A percentile compares a stretch with the other conserved stretches of the same genome.
Conservation (phyloP, 2,113 vertebrate species). For the Perognathus longimembris region DNA sequence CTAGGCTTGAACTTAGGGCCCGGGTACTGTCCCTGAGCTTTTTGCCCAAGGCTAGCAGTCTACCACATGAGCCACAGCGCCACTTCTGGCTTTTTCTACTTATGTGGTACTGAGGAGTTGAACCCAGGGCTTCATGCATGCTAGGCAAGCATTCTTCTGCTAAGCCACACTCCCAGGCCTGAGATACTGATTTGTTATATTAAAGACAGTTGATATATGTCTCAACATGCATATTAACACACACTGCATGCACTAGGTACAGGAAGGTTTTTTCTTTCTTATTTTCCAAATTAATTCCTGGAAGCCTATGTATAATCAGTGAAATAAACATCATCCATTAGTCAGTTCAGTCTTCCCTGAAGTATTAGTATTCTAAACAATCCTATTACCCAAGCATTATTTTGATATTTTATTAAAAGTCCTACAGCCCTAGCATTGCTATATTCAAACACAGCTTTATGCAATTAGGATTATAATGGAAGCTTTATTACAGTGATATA, state of each 20-base stretch:
- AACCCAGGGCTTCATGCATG: too few relatives aligned
- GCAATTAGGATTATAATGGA: conserved; percentile 78
- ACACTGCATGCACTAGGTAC: background rate
- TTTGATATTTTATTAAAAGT: conserved; percentile 82
- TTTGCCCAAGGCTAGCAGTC: too few relatives aligned
- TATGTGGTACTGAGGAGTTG: too few relatives aligned
- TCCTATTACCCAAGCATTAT: conserved; percentile 76
- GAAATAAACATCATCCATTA: conserved; percentile 70
- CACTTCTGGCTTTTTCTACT: too few relatives aligned
- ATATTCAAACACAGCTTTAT: conserved; percentile 62
- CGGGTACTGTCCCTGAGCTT: too few relatives aligned
- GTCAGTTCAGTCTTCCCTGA: conserved; percentile 71
- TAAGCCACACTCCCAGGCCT: too few relatives aligned
- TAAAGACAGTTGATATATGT: background rate
- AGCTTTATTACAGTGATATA: conserved; percentile 79
- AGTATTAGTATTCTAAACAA: conserved; percentile 74
- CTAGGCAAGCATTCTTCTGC: too few relatives aligned
- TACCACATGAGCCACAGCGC: too few relatives aligned
- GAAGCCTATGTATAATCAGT: conserved; percentile 45
- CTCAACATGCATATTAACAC: conserved; percentile 29
- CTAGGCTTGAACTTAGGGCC: too few relatives aligned
- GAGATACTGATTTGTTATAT: background rate
- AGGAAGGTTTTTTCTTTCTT: background rate
- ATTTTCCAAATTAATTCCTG: conserved; percentile 65
- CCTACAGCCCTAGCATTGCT: conserved; percentile 65